A percentile compares a stretch with the other conserved stretches of the same genome.
phyloP scores from a whole-genome alignment of 2,113 vertebrate genomes.

The Pygoscelis adeliae region DNA sequence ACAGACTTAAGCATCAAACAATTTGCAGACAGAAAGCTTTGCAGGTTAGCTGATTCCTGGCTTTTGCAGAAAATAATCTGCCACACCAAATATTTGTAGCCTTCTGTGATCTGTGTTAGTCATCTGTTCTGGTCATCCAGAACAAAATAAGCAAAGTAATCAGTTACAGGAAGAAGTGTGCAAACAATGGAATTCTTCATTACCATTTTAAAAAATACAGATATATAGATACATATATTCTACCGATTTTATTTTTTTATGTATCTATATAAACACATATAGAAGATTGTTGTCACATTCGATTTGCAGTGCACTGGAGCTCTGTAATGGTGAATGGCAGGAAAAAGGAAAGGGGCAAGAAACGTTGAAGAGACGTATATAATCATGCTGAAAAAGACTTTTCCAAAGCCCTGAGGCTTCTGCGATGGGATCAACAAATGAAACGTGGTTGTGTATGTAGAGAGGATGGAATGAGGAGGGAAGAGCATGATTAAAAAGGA shows the following conservation, averaged over 20 bases:
- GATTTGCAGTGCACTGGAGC: neutral
- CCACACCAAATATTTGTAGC: neutral
- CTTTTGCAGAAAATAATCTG: neutral
- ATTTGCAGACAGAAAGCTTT: neutral
- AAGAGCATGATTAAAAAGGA: constrained; percentile 79
- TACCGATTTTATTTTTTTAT: neutral
- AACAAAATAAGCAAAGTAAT: neutral
- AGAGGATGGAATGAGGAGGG: constrained; percentile 37
- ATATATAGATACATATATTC: rapidly evolving
- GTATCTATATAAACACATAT: neutral
- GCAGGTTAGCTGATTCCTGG: neutral
- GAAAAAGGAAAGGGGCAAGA: neutral
- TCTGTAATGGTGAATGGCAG: constrained; percentile 26
- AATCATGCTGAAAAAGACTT: constrained; percentile 67
- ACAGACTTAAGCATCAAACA: neutral
- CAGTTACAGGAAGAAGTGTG: neutral
- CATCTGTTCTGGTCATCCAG: neutral
- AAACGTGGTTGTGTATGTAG: constrained; percentile 62
- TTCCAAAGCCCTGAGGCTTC: constrained; percentile 77
- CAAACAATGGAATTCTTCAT: neutral
- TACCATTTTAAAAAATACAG: rapidly evolving
- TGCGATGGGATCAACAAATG: constrained; percentile 69
- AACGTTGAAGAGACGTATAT: neutral
- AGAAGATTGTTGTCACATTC: neutral
- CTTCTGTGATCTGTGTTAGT: neutral